Evolutionary conservation across 2,888 invertebrate species (phyloP).

Genomic region (Dynastes tityus): DNA sequence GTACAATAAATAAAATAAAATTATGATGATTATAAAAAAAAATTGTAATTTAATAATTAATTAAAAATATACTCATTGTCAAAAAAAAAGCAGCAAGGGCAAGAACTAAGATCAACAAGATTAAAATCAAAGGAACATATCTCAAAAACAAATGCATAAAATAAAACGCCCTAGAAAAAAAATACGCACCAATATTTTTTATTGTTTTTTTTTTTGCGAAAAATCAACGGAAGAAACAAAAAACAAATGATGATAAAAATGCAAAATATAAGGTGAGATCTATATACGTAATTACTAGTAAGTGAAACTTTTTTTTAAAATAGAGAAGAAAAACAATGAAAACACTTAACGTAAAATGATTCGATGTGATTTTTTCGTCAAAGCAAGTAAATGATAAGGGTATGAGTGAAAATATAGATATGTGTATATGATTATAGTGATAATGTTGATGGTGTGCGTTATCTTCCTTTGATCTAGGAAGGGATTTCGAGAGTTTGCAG

Average conservation of each 20-base stretch:
- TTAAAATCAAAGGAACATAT: slow-evolving; percentile 11
- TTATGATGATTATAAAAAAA: background rate
- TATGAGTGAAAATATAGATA: background rate
- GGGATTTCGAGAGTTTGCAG: background rate
- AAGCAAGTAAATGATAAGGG: slow-evolving; percentile 21
- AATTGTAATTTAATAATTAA: background rate
- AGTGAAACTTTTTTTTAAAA: slow-evolving; percentile 55
- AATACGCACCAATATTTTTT: too few species aligned
- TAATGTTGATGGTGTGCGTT: too few species aligned
- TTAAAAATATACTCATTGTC: too few species aligned
- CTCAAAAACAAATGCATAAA: background rate
- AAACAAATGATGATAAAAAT: background rate
- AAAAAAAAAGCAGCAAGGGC: too few species aligned
- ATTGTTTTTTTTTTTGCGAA: too few species aligned
- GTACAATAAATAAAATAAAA: background rate
- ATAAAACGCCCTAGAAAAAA: too few species aligned
- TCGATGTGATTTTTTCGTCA: slow-evolving; percentile 57
- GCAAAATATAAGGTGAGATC: slow-evolving; percentile 59
- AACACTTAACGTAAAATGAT: slow-evolving; percentile 53
- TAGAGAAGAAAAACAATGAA: slow-evolving; percentile 48
- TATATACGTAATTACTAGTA: slow-evolving; percentile 62
- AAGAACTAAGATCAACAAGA: background rate
- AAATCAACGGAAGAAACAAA: background rate
- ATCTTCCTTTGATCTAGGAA: too few species aligned
- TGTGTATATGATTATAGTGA: background rate